phyloP scores from a whole-genome alignment of 2,797 vertebrate genomes.

The Heterohyrax brucei region DNA sequence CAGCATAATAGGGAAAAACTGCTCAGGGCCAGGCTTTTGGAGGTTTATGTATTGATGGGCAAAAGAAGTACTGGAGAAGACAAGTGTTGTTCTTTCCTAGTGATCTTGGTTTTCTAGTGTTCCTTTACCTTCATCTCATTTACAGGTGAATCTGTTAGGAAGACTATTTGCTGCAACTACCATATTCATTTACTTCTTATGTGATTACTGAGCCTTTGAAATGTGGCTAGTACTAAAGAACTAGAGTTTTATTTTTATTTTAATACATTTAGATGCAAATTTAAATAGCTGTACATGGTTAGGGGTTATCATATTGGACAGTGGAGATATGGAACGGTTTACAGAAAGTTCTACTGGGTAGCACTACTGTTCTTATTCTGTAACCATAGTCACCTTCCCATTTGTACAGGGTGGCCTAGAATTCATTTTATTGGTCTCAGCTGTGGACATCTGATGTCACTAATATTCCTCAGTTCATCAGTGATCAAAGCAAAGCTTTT shows the following conservation, averaged over 20 bases:
- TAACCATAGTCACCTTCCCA: constrained; percentile 39
- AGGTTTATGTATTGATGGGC: constrained; percentile 6
- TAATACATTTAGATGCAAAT: too few species aligned
- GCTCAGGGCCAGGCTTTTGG: constrained; percentile 3
- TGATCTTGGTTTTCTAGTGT: constrained; percentile 50
- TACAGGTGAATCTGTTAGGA: background rate
- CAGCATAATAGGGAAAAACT: background rate
- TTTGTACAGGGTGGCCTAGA: background rate
- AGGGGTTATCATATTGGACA: constrained; percentile 14
- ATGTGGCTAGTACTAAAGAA: too few species aligned
- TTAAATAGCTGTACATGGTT: background rate
- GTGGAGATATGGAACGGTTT: constrained; percentile 53
- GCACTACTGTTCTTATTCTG: constrained; percentile 32
- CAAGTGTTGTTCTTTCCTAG: constrained; percentile 41
- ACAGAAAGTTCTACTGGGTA: constrained; percentile 51
- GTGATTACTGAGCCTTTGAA: background rate
- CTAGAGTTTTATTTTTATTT: too few species aligned
- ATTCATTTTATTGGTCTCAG: constrained; percentile 63
- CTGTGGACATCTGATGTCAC: constrained; percentile 26
- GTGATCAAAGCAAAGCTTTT: constrained; percentile 19
- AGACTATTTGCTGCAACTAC: background rate
- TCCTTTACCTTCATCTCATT: constrained; percentile 37
- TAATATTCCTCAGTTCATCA: constrained; percentile 43
- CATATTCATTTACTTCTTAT: constrained; percentile 50
- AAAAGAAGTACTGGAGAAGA: constrained; percentile 47